Evolutionary conservation across 2,888 invertebrate genomes (phyloP).

Genomic region (Cephus runcator): DNA sequence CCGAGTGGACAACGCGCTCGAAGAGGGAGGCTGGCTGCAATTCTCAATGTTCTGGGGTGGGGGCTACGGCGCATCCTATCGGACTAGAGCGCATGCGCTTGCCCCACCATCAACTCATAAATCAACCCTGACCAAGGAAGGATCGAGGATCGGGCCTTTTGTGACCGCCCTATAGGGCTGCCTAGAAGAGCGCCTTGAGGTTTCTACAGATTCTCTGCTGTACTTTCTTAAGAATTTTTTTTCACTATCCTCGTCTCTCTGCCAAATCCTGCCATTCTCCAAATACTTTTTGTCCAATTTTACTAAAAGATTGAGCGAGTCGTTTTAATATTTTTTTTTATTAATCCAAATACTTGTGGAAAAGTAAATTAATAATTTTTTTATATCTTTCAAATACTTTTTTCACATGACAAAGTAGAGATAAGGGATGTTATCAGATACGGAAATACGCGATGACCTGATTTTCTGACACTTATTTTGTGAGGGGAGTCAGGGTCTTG

Average conservation of each 20-base stretch:
- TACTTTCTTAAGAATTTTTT: slow-evolving; percentile 22
- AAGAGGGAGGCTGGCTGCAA: slow-evolving; percentile 53
- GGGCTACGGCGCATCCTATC: slow-evolving; percentile 25
- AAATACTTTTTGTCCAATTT: not conserved
- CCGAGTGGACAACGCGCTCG: slow-evolving; percentile 57
- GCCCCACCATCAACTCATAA: slow-evolving; percentile 52
- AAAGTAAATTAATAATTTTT: not conserved
- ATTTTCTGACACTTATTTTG: not conserved
- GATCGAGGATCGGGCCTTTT: slow-evolving; percentile 27
- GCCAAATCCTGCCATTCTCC: not conserved
- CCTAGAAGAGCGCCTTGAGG: slow-evolving; percentile 17
- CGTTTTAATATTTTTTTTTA: not conserved
- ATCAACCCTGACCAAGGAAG: slow-evolving; percentile 51
- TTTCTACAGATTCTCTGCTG: slow-evolving; percentile 22
- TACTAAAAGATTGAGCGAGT: not conserved
- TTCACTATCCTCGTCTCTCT: slow-evolving; percentile 15
- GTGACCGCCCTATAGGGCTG: slow-evolving; percentile 24
- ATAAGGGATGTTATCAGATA: not conserved
- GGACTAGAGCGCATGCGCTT: slow-evolving; percentile 47
- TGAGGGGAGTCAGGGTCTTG: not conserved
- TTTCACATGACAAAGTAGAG: not conserved
- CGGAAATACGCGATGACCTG: not conserved
- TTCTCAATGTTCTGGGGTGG: slow-evolving; percentile 17
- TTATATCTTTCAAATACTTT: not conserved
- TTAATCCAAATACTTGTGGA: not conserved